These are phyloP conservation scores for Globodera ellingtonae DNA, from an alignment of 1,140 invertebrate species.

Conservation along the genomic window DNA sequence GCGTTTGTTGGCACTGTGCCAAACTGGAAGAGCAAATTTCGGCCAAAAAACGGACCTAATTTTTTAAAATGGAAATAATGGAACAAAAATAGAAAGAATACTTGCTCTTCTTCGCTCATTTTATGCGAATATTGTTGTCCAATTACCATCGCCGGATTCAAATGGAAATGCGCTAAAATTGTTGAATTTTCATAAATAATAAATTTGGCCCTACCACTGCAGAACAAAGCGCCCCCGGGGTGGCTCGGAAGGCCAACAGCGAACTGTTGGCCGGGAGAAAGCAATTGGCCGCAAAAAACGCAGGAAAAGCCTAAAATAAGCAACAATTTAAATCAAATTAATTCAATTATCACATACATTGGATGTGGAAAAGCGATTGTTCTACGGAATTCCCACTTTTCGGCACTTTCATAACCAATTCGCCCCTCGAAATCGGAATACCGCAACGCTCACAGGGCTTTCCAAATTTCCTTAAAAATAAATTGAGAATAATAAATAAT, in stretches of 20 bases:
- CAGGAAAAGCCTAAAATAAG: slow-evolving; percentile 18
- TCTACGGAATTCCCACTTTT: background rate
- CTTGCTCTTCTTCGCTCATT: background rate
- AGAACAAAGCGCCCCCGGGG: background rate
- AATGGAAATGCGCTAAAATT: slow-evolving; percentile 20
- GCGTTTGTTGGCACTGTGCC: background rate
- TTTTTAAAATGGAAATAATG: background rate
- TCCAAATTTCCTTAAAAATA: slow-evolving; percentile 26
- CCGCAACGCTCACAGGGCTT: slow-evolving; percentile 13
- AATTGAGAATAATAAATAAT: background rate
- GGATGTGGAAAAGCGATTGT: slow-evolving; percentile 14
- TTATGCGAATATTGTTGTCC: background rate
- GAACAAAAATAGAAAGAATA: background rate
- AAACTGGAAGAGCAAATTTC: slow-evolving; percentile 14
- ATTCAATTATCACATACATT: background rate
- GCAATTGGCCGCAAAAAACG: slow-evolving; percentile 8
- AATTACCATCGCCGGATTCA: slow-evolving; percentile 2
- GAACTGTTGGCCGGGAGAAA: slow-evolving; percentile 17
- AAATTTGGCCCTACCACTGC: background rate
- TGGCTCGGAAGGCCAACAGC: background rate
- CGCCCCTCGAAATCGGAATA: background rate
- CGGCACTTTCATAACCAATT: slow-evolving; percentile 28
- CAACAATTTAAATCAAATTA: slow-evolving; percentile 6
- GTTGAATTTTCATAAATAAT: background rate
- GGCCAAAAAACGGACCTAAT: slow-evolving; percentile 7